Conservation (phyloP, 2,797 vertebrate genomes). For the Catamblyrhynchus diadema region DNA sequence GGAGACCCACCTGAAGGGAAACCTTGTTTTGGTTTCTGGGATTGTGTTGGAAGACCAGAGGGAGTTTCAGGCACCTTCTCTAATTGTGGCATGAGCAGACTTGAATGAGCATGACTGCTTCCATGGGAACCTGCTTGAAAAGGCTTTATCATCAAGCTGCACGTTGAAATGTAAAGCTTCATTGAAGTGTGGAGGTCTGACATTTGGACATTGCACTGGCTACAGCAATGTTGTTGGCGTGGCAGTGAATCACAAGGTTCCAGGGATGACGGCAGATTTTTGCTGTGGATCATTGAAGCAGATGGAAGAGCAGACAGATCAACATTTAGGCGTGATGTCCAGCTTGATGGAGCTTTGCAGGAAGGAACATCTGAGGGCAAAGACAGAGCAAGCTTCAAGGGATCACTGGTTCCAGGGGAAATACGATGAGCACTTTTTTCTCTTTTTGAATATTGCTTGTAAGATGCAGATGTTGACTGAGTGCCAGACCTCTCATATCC, state of each 20-base stretch:
- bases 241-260: neutral
- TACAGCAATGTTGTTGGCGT: neutral
- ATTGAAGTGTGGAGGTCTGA: slow-evolving; percentile 50
- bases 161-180: slow-evolving; percentile 72
- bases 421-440: neutral
- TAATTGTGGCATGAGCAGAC: slow-evolving; percentile 35
- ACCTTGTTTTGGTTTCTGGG: slow-evolving; percentile 28
- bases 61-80: slow-evolving; percentile 18
- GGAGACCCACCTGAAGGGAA: slow-evolving; percentile 45
- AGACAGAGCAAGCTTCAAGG: slow-evolving; percentile 26
- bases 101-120: slow-evolving; percentile 23
- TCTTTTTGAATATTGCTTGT: slow-evolving; percentile 9
- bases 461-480: neutral
- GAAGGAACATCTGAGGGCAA: slow-evolving; percentile 21
- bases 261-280: slow-evolving; percentile 10
- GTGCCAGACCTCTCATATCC: neutral
- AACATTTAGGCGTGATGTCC: slow-evolving; percentile 60
- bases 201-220: neutral
- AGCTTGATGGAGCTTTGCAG: slow-evolving; percentile 46
- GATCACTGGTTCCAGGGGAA: neutral
- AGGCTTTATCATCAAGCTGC: slow-evolving; percentile 67
- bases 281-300: slow-evolving; percentile 29
- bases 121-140: neutral
- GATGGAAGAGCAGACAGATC: slow-evolving; percentile 55
- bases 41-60: neutral